These are phyloP conservation scores for Gambusia yucatana DNA, from an alignment of 2,797 vertebrate species.

Conservation along the genomic window DNA sequence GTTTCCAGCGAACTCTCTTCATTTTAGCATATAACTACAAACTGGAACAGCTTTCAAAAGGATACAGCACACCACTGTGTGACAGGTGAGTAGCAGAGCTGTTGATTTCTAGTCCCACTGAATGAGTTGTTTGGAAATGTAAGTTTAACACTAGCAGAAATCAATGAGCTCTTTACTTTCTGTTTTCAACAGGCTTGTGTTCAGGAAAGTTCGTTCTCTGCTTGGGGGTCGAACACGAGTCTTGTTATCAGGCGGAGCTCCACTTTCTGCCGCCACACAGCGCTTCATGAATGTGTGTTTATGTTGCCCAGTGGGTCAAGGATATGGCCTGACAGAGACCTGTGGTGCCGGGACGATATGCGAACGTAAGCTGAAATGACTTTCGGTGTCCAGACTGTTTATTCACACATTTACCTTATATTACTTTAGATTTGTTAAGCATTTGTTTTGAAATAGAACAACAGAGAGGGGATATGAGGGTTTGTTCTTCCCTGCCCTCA, in stretches of 20 bases:
- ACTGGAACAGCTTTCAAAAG: constrained; percentile 92
- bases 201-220: constrained; percentile 89
- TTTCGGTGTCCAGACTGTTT: background rate
- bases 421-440: constrained; percentile 1
- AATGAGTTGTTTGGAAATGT: background rate
- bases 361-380: constrained; percentile 79
- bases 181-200: constrained; percentile 82
- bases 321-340: constrained; percentile 95
- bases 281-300: constrained; percentile 98
- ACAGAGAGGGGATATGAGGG: background rate
- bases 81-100: constrained; percentile 80
- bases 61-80: constrained; percentile 88
- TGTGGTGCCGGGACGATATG: constrained; percentile 92
- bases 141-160: background rate
- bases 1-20: constrained; percentile 89
- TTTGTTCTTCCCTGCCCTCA: background rate
- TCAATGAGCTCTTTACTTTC: background rate
- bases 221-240: constrained; percentile 89
- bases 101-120: background rate
- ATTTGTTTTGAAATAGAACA: background rate
- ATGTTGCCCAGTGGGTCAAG: constrained; percentile 95
- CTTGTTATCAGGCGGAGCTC: constrained; percentile 92
- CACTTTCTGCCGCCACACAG: constrained; percentile 92
- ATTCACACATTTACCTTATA: background rate
- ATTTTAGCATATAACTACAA: constrained; percentile 96